Conservation (phyloP, 1,140 invertebrate species). For the Aphelenchoides avenae region DNA sequence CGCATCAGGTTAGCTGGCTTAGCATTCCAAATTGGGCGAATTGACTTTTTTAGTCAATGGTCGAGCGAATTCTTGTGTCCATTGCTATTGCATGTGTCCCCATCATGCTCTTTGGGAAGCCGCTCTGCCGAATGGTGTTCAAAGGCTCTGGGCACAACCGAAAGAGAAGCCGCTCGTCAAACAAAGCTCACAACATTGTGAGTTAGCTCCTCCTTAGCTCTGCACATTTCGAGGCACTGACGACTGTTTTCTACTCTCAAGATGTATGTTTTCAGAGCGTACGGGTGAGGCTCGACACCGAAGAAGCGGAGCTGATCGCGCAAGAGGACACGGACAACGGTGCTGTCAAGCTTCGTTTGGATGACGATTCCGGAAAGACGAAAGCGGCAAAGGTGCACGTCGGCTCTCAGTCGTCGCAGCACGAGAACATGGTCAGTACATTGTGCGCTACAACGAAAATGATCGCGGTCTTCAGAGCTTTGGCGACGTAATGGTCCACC, state of each 20-base stretch:
- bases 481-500: conserved; percentile 78
- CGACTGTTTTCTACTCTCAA: too few species aligned
- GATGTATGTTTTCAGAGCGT: conserved; percentile 33
- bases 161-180: too few species aligned
- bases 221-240: too few species aligned
- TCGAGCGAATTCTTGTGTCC: conserved; percentile 64
- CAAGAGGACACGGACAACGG: conserved; percentile 21
- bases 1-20: conserved; percentile 52
- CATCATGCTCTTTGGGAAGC: too few species aligned
- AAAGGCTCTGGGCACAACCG: too few species aligned
- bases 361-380: conserved; percentile 23
- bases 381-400: conserved; percentile 9
- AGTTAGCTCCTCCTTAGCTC: too few species aligned
- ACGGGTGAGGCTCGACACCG: conserved; percentile 36
- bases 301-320: conserved; percentile 39
- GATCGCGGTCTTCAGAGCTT: conserved; percentile 65
- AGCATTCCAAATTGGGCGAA: conserved; percentile 4
- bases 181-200: too few species aligned
- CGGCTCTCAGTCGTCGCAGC: conserved; percentile 4
- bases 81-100: conserved; percentile 67
- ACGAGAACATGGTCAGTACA: conserved; percentile 22
- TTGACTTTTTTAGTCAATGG: conserved; percentile 12
- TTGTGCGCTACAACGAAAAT: conserved; percentile 1
- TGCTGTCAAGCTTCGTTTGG: too few species aligned
- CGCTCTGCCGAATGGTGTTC: too few species aligned